Base-by-base conservation (phyloP, 1,140 invertebrate species). In the Drosophila suzukii region DNA sequence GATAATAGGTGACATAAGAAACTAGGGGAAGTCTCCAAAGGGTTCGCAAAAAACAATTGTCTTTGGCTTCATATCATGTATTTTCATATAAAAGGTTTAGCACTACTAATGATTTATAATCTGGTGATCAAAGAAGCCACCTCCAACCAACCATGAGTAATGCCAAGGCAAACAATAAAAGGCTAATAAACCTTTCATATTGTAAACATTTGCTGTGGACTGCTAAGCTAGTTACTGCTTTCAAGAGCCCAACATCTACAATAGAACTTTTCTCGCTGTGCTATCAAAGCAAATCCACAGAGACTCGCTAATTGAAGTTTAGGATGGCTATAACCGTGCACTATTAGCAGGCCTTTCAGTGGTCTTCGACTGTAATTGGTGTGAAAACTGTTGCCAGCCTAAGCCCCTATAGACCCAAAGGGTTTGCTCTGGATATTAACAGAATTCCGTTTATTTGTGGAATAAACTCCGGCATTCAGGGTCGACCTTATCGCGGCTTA, bases 261-360 rank as follows among this genome's bases (percentile, higher is more conserved):
- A 27, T 15, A 63, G 27, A 51, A 43, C 15, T 36, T 68, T 68
- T 32, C 32, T 46, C n/a, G 32, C 56, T 76, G 59, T 70, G 36
- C 38, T 24, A 30, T 24, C 49, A 75, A 17, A 63, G 27, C 38
- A 39, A 75, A 71, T 59, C 39, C 47, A 8, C 60, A 56, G 66
- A 49, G 12, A 75, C 54, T 58, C 53, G 85, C 66, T 88, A 88
- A 88, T 89, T 65, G 34, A 74, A 60, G 49, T 83, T 74, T 80
- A 53, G n/a, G 51, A 58, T 32, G 32, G 13, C 12, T 59, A 73
- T 74, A 68, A 53, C 15, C 27, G 34, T 10, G 36, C 60, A 80
- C 61, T 76, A 73, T 78, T 50, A 65, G 58, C 38, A 59, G 39
- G 24, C 27, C 34, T 27, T 80, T 63, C 27, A 41, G 32, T 30